Base-by-base conservation (phyloP, 2,797 vertebrate genomes). In the Aplochiton taeniatus region DNA sequence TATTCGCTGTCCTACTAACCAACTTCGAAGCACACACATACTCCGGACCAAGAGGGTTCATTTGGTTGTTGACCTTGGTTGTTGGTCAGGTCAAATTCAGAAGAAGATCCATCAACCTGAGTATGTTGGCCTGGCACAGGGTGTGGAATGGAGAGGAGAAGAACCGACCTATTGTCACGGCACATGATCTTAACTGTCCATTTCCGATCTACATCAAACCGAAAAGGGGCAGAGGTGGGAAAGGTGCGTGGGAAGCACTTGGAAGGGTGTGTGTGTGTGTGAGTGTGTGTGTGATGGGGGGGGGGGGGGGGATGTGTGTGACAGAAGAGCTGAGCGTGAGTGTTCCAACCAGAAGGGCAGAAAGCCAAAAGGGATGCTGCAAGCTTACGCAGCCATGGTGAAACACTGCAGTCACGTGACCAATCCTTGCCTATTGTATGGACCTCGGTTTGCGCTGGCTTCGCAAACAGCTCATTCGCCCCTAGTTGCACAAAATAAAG, bases 111-210 rank as follows among this genome's bases (percentile, higher is more conserved):
- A 71, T 78, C 84, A 73, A 68, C 73, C 55, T 78, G 66, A 74
- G 58, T 31, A 17, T 74, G 66, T 75, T 85, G 83, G 76, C 78
- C 66, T 80, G 76, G 66, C 75, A 80, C 69, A 60, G 62, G 68
- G 81, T 68, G 83, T 57, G 65, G 47, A 64, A 77, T 69, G 16
- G 74, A 71, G 68, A 72, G 69, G 75, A 81, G 17, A 81, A 76
- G 75, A 86, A 83, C 85, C 84, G 83, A 83, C 84, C 74, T 69
- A 83, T 84, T 80, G 86, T 83, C 80, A 74, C 60, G 55, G 62
- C 86, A 88, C 89, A 85, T 87, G 88, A 79, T 87, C 70, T 69
- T 76, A 67, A 67, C 73, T 77, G 66, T 79, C 77, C 63, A 54
- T 74, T 71, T 81, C 78, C 83, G 80, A 80, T 73, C 73, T 63